A percentile compares a stretch with the other conserved stretches of the same genome.
phyloP scores from a whole-genome alignment of 2,113 vertebrate genomes.

The Sylvia atricapilla region DNA sequence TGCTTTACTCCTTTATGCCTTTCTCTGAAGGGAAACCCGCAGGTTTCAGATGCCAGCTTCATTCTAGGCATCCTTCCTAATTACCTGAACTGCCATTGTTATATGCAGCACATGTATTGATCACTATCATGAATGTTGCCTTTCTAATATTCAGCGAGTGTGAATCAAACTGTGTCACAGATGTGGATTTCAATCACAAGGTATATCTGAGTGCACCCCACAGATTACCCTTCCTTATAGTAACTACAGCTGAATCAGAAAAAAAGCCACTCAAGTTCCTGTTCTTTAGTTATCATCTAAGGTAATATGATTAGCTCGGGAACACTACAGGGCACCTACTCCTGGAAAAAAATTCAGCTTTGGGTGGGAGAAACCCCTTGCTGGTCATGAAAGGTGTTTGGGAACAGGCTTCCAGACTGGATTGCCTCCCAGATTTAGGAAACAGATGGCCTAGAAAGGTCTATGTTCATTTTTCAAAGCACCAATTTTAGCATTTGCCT shows the following conservation, averaged over 20 bases:
- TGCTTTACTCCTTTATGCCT: constrained; percentile 17
- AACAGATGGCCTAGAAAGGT: constrained; percentile 38
- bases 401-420: not conserved
- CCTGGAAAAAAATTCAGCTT: not conserved
- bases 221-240: not conserved
- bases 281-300: not conserved
- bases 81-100: constrained; percentile 31
- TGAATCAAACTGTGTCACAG: constrained; percentile 51
- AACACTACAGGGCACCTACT: not conserved
- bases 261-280: not conserved
- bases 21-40: constrained; percentile 35
- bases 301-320: not conserved
- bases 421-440: constrained; percentile 39
- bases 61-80: constrained; percentile 57
- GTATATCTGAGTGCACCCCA: not conserved
- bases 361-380: not conserved
- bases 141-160: constrained; percentile 5
- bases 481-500: not conserved
- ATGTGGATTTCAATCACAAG: constrained; percentile 39
- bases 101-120: constrained; percentile 23
- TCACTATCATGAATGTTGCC: not conserved
- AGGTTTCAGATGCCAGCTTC: constrained; percentile 53
- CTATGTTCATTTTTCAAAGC: not conserved
- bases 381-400: not conserved
- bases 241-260: not conserved